A percentile compares a stretch with the other conserved stretches of the same genome.
phyloP scores from a whole-genome alignment of 2,888 invertebrate species.

The Brachycybe producta region DNA sequence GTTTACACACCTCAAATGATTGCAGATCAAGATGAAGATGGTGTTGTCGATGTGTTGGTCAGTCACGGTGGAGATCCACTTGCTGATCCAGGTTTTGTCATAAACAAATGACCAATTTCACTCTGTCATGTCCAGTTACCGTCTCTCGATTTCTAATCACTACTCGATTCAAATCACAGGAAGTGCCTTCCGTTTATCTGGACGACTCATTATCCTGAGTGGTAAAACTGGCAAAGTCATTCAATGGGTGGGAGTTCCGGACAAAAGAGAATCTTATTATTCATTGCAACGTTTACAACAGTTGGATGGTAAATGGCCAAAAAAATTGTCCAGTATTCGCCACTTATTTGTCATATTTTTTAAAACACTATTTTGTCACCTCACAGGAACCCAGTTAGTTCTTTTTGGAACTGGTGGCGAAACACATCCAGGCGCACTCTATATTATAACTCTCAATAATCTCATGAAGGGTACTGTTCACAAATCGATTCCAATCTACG shows the following conservation, averaged over 20 bases:
- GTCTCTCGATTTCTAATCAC: background rate
- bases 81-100: conserved; percentile 33
- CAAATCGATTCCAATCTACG: conserved; percentile 42
- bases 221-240: conserved; percentile 54
- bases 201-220: conserved; percentile 54
- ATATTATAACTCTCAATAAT: conserved; percentile 45
- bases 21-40: conserved; percentile 55
- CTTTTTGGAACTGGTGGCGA: conserved; percentile 62
- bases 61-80: conserved; percentile 46
- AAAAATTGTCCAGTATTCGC: background rate
- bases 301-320: conserved; percentile 36
- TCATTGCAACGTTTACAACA: conserved; percentile 52
- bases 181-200: conserved; percentile 39
- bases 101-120: background rate
- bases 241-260: conserved; percentile 48
- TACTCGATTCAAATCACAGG: conserved; percentile 27
- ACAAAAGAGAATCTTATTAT: conserved; percentile 53
- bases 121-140: background rate
- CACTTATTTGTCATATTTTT: background rate
- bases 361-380: conserved; percentile 14
- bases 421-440: conserved; percentile 55
- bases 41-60: conserved; percentile 52
- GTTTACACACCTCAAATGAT: conserved; percentile 58
- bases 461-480: conserved; percentile 33
- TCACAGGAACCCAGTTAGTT: conserved; percentile 42